Base-by-base conservation (phyloP, 2,797 vertebrate species). In the Moxostoma hubbsi region DNA sequence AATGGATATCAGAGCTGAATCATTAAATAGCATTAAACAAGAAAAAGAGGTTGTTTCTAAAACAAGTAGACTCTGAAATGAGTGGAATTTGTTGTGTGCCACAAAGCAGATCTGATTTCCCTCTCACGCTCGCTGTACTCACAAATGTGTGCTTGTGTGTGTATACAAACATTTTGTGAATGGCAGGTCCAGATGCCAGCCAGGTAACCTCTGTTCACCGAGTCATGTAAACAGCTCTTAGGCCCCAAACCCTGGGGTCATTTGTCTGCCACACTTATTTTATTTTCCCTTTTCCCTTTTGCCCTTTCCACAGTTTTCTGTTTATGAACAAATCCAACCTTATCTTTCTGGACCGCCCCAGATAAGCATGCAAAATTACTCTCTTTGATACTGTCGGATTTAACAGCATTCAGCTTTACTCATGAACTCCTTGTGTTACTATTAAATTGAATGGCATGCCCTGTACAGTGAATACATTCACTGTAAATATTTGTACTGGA, bases 241-340 rank as follows among this genome's bases (percentile, higher is more conserved):
- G 16, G 65, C 61, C 66, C 64, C 16, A 73, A 53, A 58, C 58
- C 64, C 51, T 0, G 13, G 45, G 65, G 69, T 50, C 50, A 50
- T 78, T 68, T 73, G 58, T 55, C 55, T 65, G 74, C 64, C 64
- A 36, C 45, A 54, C 43, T 45, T 76, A 72, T 71, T 61, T 65
- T 59, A 15, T 55, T 68, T 47, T 7, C 12, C 65, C 54, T 36
- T 68, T 77, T 63, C 16, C 13, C 59, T 58, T 24, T 24, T 57
- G 62, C 55, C 45, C 55, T 59, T 77, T 82, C 75, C 64, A 65
- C 70, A 62, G 65, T 59, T 77, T 61, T 77, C 55, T 67, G 64
- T 67, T 69, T 68, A 61, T 77, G 11, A 77, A 70, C 70, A 77
- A 77, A 77, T 77, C 12, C 75, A 70, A 46, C 51, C 15, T 18